Evolutionary conservation across 1,140 invertebrate genomes (phyloP), one percentile per base, ranked within the genome.

Genomic region (Spodoptera litura): DNA sequence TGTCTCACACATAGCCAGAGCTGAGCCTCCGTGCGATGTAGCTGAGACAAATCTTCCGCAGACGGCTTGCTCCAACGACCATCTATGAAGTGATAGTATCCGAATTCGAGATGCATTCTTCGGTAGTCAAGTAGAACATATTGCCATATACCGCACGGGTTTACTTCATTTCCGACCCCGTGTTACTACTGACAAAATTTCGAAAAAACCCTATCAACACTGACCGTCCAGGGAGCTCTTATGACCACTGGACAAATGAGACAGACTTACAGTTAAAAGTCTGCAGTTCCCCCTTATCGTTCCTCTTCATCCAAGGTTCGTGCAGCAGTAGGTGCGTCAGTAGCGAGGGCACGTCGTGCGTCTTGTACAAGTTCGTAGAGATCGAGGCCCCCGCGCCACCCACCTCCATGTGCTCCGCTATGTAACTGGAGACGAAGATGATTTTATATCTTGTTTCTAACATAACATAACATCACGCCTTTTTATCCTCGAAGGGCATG

Each of bases 321-420:
- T 92, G 90, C 82, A 96, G 90, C 31, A 98, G 92, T 5, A 98
- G 88, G 85, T 97, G 96, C 25, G 93, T 95, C 44, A 98, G 94
- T 20, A 98, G 90, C 80, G 97, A 96, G 0, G 97, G 97, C 51
- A 97, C 91, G 86, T 98, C 97, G 78, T 97, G 96, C 1, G 95
- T 96, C 53, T 95, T 94, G 70, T 97, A 95, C 79, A 98, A 88
- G 51, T 96, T 95, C 3, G 96, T 96, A 8, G 96, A 87, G 53
- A 96, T 95, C 61, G 95, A 95, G 9, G 97, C 89, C 2, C 96
- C 92, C 6, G 90, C 81, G 35, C 91, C 96, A n/a, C 97, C 93
- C 11, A 93, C 90, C 27, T 96, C 94, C 72, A 95, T 91, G 62
- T 95, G 94, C 79, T 96, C 95, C 0, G 95, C 91, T 75, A 96